Evolutionary conservation across 2,888 invertebrate species (phyloP).

Genomic region (Drosophila engyochracea): DNA sequence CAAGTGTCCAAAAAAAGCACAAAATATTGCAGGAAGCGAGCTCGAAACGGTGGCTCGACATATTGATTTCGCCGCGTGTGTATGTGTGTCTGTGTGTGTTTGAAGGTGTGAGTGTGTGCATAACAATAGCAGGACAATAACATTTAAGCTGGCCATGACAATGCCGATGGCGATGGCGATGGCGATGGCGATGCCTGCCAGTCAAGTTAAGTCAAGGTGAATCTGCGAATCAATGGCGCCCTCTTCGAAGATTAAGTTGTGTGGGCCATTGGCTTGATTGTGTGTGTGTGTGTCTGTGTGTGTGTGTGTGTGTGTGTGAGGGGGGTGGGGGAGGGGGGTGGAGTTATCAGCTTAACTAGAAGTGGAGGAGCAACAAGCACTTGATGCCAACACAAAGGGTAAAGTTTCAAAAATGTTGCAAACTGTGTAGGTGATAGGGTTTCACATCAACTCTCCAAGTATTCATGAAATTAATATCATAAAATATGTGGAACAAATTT

Average conservation of each 20-base stretch:
- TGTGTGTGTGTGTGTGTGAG: too few relatives aligned
- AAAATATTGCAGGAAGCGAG: conserved; percentile 46
- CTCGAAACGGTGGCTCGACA: conserved; percentile 56
- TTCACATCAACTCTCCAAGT: background rate
- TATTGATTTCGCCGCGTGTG: conserved; percentile 61
- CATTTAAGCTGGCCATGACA: conserved; percentile 46
- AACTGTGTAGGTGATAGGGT: conserved; percentile 1
- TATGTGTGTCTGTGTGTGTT: conserved; percentile 2
- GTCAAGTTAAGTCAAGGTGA: conserved; percentile 57
- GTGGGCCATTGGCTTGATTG: background rate
- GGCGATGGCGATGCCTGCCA: conserved; percentile 20
- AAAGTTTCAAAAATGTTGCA: background rate
- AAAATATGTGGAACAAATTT: background rate
- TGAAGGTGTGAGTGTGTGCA: background rate
- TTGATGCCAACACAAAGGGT: background rate
- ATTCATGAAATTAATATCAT: background rate
- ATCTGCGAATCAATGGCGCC: conserved; percentile 36
- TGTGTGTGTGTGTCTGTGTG: too few relatives aligned
- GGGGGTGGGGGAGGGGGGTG: too few relatives aligned
- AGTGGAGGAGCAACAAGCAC: conserved; percentile 1
- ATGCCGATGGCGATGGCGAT: conserved; percentile 28
- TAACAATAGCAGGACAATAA: conserved; percentile 40
- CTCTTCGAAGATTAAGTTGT: conserved; percentile 37
- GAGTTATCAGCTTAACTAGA: background rate
- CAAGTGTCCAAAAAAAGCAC: conserved; percentile 23